These are phyloP conservation scores for Poecile montanus DNA, from an alignment of 2,797 vertebrate species.

Conservation along the genomic window DNA sequence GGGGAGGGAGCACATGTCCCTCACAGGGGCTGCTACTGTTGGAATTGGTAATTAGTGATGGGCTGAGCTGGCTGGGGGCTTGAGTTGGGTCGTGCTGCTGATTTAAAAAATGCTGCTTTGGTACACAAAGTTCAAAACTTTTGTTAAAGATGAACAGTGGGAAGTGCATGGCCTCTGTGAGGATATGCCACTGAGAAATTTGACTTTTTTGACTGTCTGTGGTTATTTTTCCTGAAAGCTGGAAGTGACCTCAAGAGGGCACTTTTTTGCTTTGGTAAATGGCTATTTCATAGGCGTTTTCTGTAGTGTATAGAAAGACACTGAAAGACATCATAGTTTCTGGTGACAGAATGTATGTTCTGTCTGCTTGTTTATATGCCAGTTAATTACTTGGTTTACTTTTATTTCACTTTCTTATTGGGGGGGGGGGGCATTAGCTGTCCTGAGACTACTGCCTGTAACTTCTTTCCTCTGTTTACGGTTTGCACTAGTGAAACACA, in stretches of 20 bases:
- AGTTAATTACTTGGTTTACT: neutral
- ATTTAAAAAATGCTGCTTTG: neutral
- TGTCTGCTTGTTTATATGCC: neutral
- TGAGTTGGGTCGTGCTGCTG: neutral
- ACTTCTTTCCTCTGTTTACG: neutral
- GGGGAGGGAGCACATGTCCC: neutral
- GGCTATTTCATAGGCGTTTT: neutral
- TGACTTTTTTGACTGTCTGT: neutral
- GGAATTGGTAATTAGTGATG: fast-evolving
- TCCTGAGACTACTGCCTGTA: neutral
- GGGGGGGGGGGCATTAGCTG: neutral
- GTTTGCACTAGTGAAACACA: neutral
- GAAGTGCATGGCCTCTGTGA: neutral
- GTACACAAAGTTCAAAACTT: neutral
- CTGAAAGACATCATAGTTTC: neutral
- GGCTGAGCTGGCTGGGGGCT: neutral
- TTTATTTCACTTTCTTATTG: neutral
- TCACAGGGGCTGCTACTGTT: neutral
- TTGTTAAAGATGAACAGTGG: neutral
- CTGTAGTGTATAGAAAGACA: too few relatives aligned
- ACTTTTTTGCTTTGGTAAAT: neutral
- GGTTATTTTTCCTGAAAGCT: neutral
- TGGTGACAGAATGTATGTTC: neutral
- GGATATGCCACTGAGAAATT: neutral
- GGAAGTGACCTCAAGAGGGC: slow-evolving; percentile 31